Conservation (phyloP, 2,113 vertebrate species). For the Misgurnus anguillicaudatus region DNA sequence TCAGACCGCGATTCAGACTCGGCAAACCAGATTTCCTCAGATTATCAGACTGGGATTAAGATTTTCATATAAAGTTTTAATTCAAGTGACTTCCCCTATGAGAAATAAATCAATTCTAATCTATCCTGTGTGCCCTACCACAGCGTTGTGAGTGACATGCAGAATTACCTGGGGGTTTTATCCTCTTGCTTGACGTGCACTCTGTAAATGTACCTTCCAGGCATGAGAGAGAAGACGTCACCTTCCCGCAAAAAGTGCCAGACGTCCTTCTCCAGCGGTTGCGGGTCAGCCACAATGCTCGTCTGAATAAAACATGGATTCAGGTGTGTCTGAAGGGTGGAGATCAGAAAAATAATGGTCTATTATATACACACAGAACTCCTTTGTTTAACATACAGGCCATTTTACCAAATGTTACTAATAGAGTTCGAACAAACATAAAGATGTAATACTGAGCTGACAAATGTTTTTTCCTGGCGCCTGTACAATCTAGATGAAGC, state of each 20-base stretch:
- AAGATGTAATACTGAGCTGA: no score
- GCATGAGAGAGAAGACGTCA: conserved; percentile 80
- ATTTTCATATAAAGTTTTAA: no score
- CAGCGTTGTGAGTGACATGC: neutral
- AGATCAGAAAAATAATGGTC: conserved; percentile 1
- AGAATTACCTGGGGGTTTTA: conserved; percentile 61
- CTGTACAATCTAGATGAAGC: no score
- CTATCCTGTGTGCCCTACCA: neutral
- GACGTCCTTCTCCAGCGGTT: conserved; percentile 70
- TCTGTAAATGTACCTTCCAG: conserved; percentile 75
- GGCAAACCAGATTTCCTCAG: no score
- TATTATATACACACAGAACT: neutral
- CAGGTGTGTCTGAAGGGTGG: conserved; percentile 69
- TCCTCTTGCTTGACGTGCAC: conserved; percentile 64
- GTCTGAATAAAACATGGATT: conserved; percentile 84
- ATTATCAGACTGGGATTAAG: no score
- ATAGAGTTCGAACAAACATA: no score
- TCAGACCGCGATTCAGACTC: no score
- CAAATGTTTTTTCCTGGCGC: no score
- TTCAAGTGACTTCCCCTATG: neutral
- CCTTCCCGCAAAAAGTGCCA: conserved; percentile 76
- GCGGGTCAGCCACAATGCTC: conserved; percentile 61
- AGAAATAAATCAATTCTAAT: no score
- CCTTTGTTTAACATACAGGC: no score
- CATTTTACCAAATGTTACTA: no score